Evolutionary conservation across 1,140 invertebrate genomes (phyloP).

Genomic region (Conopomorpha cramerella): DNA sequence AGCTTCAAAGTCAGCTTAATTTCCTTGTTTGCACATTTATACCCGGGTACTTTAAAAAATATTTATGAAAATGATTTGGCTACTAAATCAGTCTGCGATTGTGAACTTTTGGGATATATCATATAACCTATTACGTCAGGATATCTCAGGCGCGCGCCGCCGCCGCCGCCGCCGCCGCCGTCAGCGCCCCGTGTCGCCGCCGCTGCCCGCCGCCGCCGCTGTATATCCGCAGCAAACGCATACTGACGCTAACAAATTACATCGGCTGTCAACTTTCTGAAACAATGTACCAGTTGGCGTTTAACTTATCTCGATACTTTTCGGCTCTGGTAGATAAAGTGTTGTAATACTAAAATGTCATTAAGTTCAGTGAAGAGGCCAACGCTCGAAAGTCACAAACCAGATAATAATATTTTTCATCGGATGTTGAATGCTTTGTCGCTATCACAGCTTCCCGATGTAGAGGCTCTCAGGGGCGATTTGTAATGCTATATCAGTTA

Average conservation of each 20-base stretch:
- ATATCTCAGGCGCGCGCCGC: no score
- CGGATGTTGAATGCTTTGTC: slow-evolving; percentile 18
- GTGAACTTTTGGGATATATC: no score
- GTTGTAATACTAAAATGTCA: slow-evolving; percentile 58
- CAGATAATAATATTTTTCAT: slow-evolving; percentile 51
- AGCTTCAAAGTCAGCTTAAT: no score
- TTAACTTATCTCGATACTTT: slow-evolving; percentile 52
- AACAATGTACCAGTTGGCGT: slow-evolving; percentile 56
- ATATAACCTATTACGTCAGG: no score
- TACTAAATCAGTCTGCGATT: no score
- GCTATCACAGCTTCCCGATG: slow-evolving; percentile 35
- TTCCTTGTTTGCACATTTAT: no score
- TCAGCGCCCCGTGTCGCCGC: slow-evolving; percentile 19
- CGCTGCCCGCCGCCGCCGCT: no score
- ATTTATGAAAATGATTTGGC: no score
- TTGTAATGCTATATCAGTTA: slow-evolving; percentile 49
- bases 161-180: slow-evolving; percentile 12
- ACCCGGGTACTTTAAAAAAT: no score
- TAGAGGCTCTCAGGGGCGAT: no score
- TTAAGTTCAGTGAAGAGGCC: slow-evolving; percentile 35
- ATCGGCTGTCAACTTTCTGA: slow-evolving; percentile 43
- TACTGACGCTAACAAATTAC: slow-evolving; percentile 51
- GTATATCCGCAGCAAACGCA: no score
- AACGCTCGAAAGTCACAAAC: slow-evolving; percentile 32
- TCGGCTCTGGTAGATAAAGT: slow-evolving; percentile 51